Evolutionary conservation across 2,888 invertebrate genomes (phyloP).

Genomic region (Graphium colonna): DNA sequence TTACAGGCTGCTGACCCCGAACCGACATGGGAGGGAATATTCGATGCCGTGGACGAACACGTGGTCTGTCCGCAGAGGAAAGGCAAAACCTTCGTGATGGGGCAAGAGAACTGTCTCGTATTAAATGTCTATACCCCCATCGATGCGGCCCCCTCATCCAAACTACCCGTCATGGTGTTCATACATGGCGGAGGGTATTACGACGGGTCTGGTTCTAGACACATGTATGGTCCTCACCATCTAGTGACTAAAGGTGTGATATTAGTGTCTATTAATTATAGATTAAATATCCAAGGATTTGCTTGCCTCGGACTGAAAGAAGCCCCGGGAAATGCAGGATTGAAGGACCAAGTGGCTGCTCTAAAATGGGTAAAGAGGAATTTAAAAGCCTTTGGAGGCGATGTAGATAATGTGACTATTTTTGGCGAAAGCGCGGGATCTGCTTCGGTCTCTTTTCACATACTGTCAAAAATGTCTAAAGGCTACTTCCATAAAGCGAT

Average conservation of each 20-base stretch:
- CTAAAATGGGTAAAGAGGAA: conserved; percentile 57
- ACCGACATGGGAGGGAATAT: conserved; percentile 53
- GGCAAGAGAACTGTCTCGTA: conserved; percentile 50
- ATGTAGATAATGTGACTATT: conserved; percentile 55
- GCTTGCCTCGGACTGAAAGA: conserved; percentile 56
- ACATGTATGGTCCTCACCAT: conserved; percentile 57
- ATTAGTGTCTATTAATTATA: conserved; percentile 61
- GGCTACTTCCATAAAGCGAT: conserved; percentile 64
- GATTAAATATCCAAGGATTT: conserved; percentile 61
- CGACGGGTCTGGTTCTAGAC: conserved; percentile 46
- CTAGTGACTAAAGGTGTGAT: conserved; percentile 54
- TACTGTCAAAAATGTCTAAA: conserved; percentile 59
- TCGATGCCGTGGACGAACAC: conserved; percentile 55
- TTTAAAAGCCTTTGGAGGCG: conserved; percentile 55
- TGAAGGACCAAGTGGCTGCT: conserved; percentile 63
- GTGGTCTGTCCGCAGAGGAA: conserved; percentile 49
- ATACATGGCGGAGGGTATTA: conserved; percentile 67
- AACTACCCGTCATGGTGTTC: conserved; percentile 63
- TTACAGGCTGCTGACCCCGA: conserved; percentile 60
- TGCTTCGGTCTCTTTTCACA: conserved; percentile 54
- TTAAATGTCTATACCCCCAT: conserved; percentile 59
- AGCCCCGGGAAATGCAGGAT: conserved; percentile 60
- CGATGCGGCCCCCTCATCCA: conserved; percentile 28
- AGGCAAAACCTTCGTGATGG: conserved; percentile 34
- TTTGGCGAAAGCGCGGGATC: conserved; percentile 69